phyloP scores from a whole-genome alignment of 2,888 invertebrate species.

The Spisula solida region DNA sequence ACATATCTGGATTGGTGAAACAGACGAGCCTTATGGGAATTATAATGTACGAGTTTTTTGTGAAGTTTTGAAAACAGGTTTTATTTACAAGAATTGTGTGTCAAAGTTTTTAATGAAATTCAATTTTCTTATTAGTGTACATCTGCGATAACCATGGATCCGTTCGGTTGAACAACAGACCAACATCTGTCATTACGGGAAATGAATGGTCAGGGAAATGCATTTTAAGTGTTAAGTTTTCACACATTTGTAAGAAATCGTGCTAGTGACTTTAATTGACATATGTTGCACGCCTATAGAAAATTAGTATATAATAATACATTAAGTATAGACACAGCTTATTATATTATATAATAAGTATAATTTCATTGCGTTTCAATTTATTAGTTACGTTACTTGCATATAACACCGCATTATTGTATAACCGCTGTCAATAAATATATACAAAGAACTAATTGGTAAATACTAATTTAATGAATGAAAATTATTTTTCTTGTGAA shows the following conservation, averaged over 20 bases:
- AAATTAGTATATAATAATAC: not conserved
- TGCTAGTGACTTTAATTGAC: not conserved
- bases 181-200: slow-evolving; percentile 30
- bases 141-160: slow-evolving; percentile 42
- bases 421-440: not conserved
- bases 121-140: slow-evolving; percentile 38
- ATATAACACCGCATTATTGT: not conserved
- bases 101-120: slow-evolving; percentile 42
- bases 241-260: not conserved
- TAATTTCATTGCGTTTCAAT: not conserved
- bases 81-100: slow-evolving; percentile 17
- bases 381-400: not conserved
- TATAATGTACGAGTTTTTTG: slow-evolving; percentile 34
- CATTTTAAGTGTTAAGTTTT: slow-evolving; percentile 3
- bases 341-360: not conserved
- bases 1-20: slow-evolving; percentile 37
- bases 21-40: slow-evolving; percentile 27
- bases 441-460: not conserved
- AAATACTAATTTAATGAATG: not conserved
- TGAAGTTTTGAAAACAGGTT: slow-evolving; percentile 32
- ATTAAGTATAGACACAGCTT: not conserved
- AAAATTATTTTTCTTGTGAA: not conserved
- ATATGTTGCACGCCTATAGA: not conserved
- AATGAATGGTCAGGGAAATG: not conserved
- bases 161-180: slow-evolving; percentile 18